These are phyloP conservation scores for Echinops telfairi DNA, from an alignment of 2,113 vertebrate species.

Conservation along the genomic window DNA sequence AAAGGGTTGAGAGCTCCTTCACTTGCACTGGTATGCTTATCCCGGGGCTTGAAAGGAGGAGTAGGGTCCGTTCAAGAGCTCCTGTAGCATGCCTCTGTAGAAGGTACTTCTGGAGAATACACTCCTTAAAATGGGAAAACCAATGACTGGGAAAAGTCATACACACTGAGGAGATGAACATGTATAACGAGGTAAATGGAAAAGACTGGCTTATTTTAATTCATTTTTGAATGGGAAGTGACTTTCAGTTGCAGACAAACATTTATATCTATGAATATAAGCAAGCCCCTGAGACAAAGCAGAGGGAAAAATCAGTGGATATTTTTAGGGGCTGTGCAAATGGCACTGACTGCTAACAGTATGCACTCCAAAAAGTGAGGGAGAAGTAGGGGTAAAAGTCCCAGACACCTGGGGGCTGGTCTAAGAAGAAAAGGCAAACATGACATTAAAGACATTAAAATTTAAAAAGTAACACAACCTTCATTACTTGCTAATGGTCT, in stretches of 20 bases:
- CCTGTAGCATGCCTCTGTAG: neutral
- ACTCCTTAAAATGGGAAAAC: neutral
- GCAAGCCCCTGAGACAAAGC: neutral
- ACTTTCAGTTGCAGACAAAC: slow-evolving; percentile 17
- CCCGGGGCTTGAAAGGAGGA: neutral
- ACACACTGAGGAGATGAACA: neutral
- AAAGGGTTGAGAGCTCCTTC: neutral
- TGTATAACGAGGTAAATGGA: neutral
- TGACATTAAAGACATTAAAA: neutral
- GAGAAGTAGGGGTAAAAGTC: neutral
- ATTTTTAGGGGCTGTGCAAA: neutral
- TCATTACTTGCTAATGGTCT: neutral
- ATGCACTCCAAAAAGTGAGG: neutral
- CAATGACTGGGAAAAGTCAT: neutral
- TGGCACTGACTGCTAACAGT: neutral
- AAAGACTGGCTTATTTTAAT: neutral
- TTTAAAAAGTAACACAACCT: slow-evolving; percentile 12
- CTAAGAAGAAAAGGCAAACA: too few species aligned
- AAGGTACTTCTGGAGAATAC: neutral
- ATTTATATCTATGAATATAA: neutral
- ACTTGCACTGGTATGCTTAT: neutral
- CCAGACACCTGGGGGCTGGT: too few species aligned
- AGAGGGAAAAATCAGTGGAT: neutral
- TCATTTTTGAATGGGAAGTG: neutral
- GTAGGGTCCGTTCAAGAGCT: neutral